These are phyloP conservation scores for Trisateles emortualis DNA, from an alignment of 2,888 invertebrate genomes.

Conservation along the genomic window DNA sequence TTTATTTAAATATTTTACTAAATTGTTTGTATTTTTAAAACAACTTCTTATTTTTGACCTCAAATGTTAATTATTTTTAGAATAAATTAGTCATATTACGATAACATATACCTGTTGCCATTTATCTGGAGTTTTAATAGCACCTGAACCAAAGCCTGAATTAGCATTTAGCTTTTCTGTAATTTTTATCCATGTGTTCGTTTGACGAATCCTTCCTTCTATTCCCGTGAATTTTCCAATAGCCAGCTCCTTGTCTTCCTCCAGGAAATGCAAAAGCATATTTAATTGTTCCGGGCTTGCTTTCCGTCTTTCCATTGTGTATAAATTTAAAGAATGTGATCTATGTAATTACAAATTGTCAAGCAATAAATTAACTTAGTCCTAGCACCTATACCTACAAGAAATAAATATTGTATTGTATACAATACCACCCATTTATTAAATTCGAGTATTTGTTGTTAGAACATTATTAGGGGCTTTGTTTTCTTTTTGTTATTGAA, in stretches of 20 bases:
- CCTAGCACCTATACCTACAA: slow-evolving; percentile 1
- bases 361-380: slow-evolving; percentile 4
- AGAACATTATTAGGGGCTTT: slow-evolving; percentile 25
- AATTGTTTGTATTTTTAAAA: no score
- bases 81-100: no score
- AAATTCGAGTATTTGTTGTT: slow-evolving; percentile 30
- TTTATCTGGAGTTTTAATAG: slow-evolving; percentile 73
- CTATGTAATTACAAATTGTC: background rate
- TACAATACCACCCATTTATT: slow-evolving; percentile 14
- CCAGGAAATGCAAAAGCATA: slow-evolving; percentile 68
- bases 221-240: slow-evolving; percentile 68
- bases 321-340: slow-evolving; percentile 2
- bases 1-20: no score
- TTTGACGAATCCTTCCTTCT: slow-evolving; percentile 67
- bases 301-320: slow-evolving; percentile 61
- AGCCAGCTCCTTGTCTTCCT: slow-evolving; percentile 69
- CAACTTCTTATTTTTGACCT: no score
- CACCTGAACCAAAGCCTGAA: slow-evolving; percentile 71
- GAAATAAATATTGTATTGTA: slow-evolving; percentile 21
- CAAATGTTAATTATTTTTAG: no score
- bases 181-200: slow-evolving; percentile 72
- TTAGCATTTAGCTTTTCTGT: slow-evolving; percentile 71
- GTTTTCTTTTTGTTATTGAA: slow-evolving; percentile 25
- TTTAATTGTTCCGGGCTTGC: slow-evolving; percentile 72
- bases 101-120: slow-evolving; percentile 65